Evolutionary conservation across 2,888 invertebrate genomes (phyloP).

Genomic region (Prenolepis imparis): DNA sequence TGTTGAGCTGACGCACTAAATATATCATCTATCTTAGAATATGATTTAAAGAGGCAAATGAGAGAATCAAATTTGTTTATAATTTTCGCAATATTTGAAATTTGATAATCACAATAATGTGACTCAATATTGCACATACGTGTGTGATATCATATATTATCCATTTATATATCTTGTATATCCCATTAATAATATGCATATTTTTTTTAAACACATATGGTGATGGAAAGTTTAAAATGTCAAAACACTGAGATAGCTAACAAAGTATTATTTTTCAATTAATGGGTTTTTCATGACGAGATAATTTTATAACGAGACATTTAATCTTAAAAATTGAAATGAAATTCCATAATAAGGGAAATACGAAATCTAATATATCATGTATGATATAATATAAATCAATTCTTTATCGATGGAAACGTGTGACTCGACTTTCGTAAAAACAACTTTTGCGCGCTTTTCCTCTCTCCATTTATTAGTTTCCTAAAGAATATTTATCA

Average conservation of each 20-base stretch:
- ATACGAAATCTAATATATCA: background rate
- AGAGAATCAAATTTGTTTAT: constrained; percentile 12
- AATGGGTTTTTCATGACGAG: background rate
- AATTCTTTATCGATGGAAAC: background rate
- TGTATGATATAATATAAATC: background rate
- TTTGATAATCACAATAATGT: constrained; percentile 20
- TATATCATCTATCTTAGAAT: constrained; percentile 32
- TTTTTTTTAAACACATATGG: background rate
- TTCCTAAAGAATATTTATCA: constrained; percentile 7
- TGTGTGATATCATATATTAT: background rate
- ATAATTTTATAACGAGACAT: background rate
- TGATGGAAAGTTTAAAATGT: background rate
- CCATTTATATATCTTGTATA: background rate
- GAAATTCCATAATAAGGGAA: background rate
- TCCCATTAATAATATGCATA: background rate
- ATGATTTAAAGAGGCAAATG: background rate
- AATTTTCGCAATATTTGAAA: constrained; percentile 12
- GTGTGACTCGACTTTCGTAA: background rate
- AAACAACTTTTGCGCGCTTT: background rate
- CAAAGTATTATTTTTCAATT: background rate
- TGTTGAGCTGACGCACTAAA: constrained; percentile 19
- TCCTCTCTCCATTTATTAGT: constrained; percentile 2
- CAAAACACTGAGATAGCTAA: background rate
- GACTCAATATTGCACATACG: background rate
- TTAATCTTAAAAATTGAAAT: background rate